phyloP scores from a whole-genome alignment of 2,113 vertebrate genomes.

The Poecilia latipinna region DNA sequence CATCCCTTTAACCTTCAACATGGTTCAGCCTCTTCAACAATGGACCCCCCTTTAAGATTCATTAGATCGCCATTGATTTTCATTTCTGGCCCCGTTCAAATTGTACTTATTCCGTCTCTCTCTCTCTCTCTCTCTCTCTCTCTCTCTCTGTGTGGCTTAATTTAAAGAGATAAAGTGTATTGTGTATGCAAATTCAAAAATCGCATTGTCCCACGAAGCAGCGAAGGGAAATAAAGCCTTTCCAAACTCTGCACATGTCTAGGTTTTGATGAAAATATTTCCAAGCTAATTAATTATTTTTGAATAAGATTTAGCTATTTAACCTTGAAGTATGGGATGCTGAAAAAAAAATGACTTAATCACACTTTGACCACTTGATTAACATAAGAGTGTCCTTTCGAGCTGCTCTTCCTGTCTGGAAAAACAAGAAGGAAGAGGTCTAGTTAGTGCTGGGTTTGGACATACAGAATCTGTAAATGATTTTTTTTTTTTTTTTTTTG shows the following conservation, averaged over 20 bases:
- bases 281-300: constrained; percentile 18
- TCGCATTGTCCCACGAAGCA: constrained; percentile 1
- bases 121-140: constrained; percentile 17
- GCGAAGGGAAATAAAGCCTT: neutral
- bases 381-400: neutral
- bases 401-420: neutral
- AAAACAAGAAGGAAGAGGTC: constrained; percentile 6
- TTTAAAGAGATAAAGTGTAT: constrained; percentile 41
- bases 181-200: constrained; percentile 36
- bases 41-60: constrained; percentile 63
- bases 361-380: constrained; percentile 12
- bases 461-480: constrained; percentile 62
- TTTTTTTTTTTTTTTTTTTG: constrained; percentile 55
- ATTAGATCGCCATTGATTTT: constrained; percentile 66
- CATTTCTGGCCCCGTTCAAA: constrained; percentile 44
- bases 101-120: constrained; percentile 37
- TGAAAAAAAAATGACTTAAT: constrained; percentile 33
- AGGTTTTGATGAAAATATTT: constrained; percentile 23
- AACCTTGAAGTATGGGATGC: constrained; percentile 34
- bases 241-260: constrained; percentile 16
- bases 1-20: constrained; percentile 66
- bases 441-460: constrained; percentile 29
- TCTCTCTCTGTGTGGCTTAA: constrained; percentile 24
- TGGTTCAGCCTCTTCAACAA: constrained; percentile 65
- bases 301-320: neutral